Evolutionary conservation across 2,113 vertebrate species (phyloP), one percentile per base, ranked within the genome.

Genomic region (Empidonax traillii): DNA sequence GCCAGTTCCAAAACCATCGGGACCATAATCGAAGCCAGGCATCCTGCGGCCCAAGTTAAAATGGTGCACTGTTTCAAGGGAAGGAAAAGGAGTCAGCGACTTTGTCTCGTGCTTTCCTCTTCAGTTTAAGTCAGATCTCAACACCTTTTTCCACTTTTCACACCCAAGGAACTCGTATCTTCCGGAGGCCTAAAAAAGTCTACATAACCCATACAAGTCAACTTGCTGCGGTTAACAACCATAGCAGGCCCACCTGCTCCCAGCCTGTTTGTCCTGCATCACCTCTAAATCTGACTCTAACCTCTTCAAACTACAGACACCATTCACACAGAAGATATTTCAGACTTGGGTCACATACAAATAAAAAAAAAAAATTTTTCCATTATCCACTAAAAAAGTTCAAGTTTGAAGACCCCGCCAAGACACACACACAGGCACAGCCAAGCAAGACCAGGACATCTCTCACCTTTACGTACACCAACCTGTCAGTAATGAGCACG

Each of bases 41-140:
- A 99, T 99, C 95, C 99, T 98, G 76, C 99, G 98, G 33, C 99
- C 99, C n/a, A 99, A 97, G 97, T 99, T 99, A 87, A 99, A 99
- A 95, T 99, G 99, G 89, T 99, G 99, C 97, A 99, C 99, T 99
- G 88, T 74, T 90, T n/a, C 41, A 58, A 61, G 41, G 87, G 37
- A 90, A 92, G 21, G 31, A 56, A 55, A 49, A 65, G 22, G 17
- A 68, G 44, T 31, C 6, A 62, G 46, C 39, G n/a, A 69, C 30
- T 91, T 90, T n/a, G 51, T 53, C 69, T 20, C 15, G 1, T 61
- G 79, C 33, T 73, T 56, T 65, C 33, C 63, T 76, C 83, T 52
- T 59, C 72, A 72, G 8, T 43, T 79, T 35, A 68, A 81, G 68
- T 44, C 76, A 80, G 66, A 89, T 21, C 22, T 84, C 90, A 78